These are phyloP conservation scores for Beris morrisii DNA, from an alignment of 2,888 invertebrate species.

Conservation along the genomic window DNA sequence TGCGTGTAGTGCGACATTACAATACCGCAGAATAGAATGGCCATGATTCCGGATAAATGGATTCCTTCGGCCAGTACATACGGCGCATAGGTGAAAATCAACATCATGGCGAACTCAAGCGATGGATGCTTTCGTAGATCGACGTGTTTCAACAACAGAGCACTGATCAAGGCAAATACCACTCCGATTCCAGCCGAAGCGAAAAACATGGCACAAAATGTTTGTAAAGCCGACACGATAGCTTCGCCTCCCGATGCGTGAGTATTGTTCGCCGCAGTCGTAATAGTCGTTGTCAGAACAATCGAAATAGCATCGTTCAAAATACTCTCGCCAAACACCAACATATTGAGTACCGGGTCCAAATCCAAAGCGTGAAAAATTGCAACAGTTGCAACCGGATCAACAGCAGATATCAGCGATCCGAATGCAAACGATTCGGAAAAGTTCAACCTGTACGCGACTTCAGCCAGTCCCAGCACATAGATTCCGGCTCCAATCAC, in stretches of 20 bases:
- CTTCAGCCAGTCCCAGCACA: constrained; percentile 86
- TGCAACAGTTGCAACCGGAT: constrained; percentile 98
- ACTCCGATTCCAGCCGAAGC: constrained; percentile 97
- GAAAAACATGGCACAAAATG: constrained; percentile 97
- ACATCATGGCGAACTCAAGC: constrained; percentile 96
- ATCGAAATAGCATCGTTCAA: constrained; percentile 98
- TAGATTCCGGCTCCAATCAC: constrained; percentile 97
- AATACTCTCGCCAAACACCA: constrained; percentile 84
- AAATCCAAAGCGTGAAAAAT: constrained; percentile 98
- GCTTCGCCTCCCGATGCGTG: constrained; percentile 73
- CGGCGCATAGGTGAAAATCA: constrained; percentile 97
- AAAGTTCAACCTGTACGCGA: constrained; percentile 89
- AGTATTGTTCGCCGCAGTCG: constrained; percentile 70
- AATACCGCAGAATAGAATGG: constrained; percentile 97
- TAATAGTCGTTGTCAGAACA: constrained; percentile 88
- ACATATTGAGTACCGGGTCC: constrained; percentile 97
- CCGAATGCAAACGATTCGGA: constrained; percentile 99
- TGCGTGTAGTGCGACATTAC: constrained; percentile 99
- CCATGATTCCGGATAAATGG: constrained; percentile 97
- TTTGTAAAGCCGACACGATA: constrained; percentile 81
- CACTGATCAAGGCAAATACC: constrained; percentile 90
- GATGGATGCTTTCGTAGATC: constrained; percentile 97
- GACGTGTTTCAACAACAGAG: constrained; percentile 89
- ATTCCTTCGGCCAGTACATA: constrained; percentile 97
- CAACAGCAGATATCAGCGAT: constrained; percentile 96